Evolutionary conservation across 2,113 vertebrate genomes (phyloP), one percentile per base, ranked within the genome.

Genomic region (Coryphaenoides rupestris): DNA sequence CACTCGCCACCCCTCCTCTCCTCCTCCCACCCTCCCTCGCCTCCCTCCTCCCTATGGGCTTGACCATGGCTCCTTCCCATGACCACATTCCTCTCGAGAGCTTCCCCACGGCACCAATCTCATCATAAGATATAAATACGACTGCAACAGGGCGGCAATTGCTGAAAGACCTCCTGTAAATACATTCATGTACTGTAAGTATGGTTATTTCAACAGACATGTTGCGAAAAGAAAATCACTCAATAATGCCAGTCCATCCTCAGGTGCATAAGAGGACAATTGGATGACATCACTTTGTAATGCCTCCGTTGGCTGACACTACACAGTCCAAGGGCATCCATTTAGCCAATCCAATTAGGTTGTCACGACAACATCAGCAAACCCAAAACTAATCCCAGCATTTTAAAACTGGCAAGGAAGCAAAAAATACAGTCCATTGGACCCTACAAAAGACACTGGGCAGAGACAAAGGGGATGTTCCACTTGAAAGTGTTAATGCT

Each of bases 51-150:
- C 77, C 73, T 68, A 63, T 70, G 56, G 67, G 26, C 64, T 68
- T 80, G 83, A 85, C 84, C 84, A 79, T 63, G 58, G 61, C 57
- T 60, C 55, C 81, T 86, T 88, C 84, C 78, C 86, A 88, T 75
- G 86, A 81, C 79, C 83, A 74, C 76, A 72, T 69, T 59, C 75
- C 79, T 66, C 78, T 6, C 40, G 71, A 71, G 71, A 71, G 76
- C 4, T 2, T 60, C 0, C 23, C 73, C 67, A 58, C 59, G 69
- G 69, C 58, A 55, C 59, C 52, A 21, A 67, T 62, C 73, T 72
- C 65, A 61, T 61, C 65, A 72, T 28, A 33, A 33, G 52, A 52
- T 66, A 76, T 76, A 78, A 79, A 84, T 68, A 70, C 76, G 67
- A 22, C 23, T 19, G 57, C 70, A 62, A 55, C 55, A 56, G 47